phyloP scores from a whole-genome alignment of 30 jellyfish, hydroid and myxozoan species.

The Hydractinia symbiolongicarpus region DNA sequence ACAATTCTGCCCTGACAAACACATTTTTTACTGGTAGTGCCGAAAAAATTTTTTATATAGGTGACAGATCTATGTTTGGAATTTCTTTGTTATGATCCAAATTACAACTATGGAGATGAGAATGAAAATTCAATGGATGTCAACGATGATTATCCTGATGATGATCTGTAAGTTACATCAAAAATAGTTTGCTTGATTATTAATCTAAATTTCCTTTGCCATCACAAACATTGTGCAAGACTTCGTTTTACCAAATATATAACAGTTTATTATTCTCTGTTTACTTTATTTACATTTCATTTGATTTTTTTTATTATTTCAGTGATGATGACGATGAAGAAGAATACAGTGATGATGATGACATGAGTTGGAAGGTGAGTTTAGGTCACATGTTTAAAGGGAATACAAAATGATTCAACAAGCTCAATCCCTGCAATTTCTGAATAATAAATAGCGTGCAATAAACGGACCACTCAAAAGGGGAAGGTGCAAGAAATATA shows the following conservation, averaged over 20 bases:
- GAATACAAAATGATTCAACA: neutral
- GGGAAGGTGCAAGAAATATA: too few species aligned
- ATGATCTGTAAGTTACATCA: slow-evolving; percentile 28
- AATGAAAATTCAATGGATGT: slow-evolving; percentile 54
- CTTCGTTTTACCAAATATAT: too few species aligned
- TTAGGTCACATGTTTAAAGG: neutral
- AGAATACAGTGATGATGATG: slow-evolving; percentile 98
- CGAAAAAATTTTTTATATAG: slow-evolving; percentile 29
- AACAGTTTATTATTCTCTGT: too few species aligned
- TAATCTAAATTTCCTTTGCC: too few species aligned
- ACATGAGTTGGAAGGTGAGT: slow-evolving; percentile 96
- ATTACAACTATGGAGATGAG: slow-evolving; percentile 89
- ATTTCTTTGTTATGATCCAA: slow-evolving; percentile 94
- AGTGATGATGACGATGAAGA: slow-evolving; percentile 41
- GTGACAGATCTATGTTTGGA: slow-evolving; percentile 86
- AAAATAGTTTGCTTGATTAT: too few species aligned
- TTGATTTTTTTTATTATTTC: neutral
- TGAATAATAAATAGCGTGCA: too few species aligned
- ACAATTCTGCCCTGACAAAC: too few species aligned
- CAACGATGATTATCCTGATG: slow-evolving; percentile 59
- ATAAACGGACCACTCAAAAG: too few species aligned
- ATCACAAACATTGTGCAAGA: too few species aligned
- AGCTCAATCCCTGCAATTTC: too few species aligned
- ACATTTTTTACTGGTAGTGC: too few species aligned
- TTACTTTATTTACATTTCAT: too few species aligned